phyloP scores from a whole-genome alignment of 2,113 vertebrate species.

The Erythrocercus mccallii region DNA sequence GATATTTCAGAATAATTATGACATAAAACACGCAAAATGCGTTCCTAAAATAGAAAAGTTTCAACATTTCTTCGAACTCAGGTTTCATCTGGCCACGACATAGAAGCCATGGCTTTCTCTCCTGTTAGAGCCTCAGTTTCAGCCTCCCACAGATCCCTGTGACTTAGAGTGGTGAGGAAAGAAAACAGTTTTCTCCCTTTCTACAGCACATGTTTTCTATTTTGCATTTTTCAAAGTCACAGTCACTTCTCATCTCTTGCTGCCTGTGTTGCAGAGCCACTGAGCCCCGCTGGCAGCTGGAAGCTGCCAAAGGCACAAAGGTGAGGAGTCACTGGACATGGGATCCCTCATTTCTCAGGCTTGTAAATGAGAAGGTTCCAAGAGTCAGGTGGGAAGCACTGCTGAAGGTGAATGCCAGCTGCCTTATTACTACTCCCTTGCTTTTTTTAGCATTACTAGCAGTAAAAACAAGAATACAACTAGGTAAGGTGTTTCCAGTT shows the following conservation, averaged over 20 bases:
- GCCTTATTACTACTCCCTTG: neutral
- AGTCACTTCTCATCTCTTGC: neutral
- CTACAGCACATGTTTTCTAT: rapidly evolving
- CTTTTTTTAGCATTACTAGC: neutral
- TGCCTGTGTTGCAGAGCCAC: neutral
- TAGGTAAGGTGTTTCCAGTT: neutral
- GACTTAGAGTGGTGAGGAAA: neutral
- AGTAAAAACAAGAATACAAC: neutral
- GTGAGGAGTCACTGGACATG: neutral
- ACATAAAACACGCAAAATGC: neutral
- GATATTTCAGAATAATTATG: neutral
- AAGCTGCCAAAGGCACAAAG: neutral
- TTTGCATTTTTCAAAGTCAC: neutral
- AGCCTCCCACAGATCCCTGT: neutral
- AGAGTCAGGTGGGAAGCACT: neutral
- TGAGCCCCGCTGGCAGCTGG: neutral
- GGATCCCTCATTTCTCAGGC: neutral
- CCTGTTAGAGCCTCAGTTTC: neutral
- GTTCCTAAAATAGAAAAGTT: neutral
- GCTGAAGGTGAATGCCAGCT: neutral
- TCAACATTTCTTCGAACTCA: neutral
- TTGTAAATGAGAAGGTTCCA: rapidly evolving
- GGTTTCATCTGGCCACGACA: neutral
- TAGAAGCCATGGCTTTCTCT: neutral
- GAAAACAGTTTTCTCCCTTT: neutral